A percentile compares a stretch with the other conserved stretches of the same genome.
These are phyloP conservation scores for Achroia grisella DNA, from an alignment of 1,140 invertebrate genomes.

Conservation along the genomic window DNA sequence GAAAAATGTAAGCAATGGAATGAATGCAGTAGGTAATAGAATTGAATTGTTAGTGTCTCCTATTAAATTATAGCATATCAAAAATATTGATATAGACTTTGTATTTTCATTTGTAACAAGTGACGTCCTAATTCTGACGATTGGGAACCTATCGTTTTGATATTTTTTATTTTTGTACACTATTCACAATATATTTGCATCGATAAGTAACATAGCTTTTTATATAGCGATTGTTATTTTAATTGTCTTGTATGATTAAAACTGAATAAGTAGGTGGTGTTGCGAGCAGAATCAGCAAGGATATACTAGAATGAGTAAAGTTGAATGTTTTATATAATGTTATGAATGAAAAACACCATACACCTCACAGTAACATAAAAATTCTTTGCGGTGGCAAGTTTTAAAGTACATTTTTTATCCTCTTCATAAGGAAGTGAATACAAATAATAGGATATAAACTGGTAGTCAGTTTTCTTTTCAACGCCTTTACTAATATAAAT, in stretches of 20 bases:
- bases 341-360: too few species aligned
- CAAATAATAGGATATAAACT: neutral
- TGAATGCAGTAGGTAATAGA: conserved; percentile 33
- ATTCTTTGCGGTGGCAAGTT: too few species aligned
- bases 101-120: neutral
- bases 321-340: too few species aligned
- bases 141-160: neutral
- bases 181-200: neutral
- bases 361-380: too few species aligned
- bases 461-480: neutral
- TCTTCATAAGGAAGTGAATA: neutral
- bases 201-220: neutral
- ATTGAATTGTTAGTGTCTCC: conserved; percentile 3
- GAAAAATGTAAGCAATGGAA: conserved; percentile 49
- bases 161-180: neutral
- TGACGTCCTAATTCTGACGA: neutral
- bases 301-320: too few species aligned
- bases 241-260: neutral
- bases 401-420: neutral
- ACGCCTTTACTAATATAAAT: neutral
- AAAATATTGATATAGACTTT: neutral
- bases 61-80: conserved; percentile 4
- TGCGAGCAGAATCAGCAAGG: too few species aligned
- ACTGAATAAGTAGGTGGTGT: too few species aligned
- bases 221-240: neutral